phyloP scores from a whole-genome alignment of 2,113 vertebrate species.

The Ceuthmochares aereus region DNA sequence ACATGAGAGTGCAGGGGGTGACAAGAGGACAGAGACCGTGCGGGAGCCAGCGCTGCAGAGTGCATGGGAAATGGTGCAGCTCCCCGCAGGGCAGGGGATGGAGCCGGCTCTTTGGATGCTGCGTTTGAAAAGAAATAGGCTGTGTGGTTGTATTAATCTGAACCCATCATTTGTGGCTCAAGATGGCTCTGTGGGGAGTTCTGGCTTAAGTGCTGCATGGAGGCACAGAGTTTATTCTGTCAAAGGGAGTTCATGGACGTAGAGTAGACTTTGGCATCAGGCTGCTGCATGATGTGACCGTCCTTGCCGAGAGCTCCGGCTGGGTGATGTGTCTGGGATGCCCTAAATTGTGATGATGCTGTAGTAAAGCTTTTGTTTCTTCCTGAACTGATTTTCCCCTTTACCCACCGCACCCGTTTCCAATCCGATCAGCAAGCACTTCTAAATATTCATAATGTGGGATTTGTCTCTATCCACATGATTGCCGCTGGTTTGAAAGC shows the following conservation, averaged over 20 bases:
- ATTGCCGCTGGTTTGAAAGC: not conserved
- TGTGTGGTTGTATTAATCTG: not conserved
- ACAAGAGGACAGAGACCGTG: not conserved
- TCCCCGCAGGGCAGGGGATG: not conserved
- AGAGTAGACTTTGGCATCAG: not conserved
- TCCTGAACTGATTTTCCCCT: not conserved
- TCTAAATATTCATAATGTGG: not conserved
- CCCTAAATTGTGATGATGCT: not conserved
- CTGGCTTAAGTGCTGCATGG: not conserved
- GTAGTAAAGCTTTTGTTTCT: not conserved
- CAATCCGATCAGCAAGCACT: not conserved
- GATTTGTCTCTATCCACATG: not conserved
- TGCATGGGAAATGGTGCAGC: not conserved
- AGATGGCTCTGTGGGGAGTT: not conserved
- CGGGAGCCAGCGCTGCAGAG: not conserved
- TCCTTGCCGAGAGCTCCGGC: not conserved
- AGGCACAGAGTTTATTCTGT: not conserved
- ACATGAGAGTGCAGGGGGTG: not conserved
- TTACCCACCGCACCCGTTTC: not conserved
- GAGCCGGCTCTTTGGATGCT: not conserved
- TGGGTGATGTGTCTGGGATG: not conserved
- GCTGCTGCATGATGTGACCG: rapidly evolving
- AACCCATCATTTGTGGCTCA: rapidly evolving
- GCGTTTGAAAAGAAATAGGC: not conserved
- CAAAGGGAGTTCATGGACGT: not conserved